Base-by-base conservation (phyloP, 2,113 vertebrate species). In the Cacatua alba region DNA sequence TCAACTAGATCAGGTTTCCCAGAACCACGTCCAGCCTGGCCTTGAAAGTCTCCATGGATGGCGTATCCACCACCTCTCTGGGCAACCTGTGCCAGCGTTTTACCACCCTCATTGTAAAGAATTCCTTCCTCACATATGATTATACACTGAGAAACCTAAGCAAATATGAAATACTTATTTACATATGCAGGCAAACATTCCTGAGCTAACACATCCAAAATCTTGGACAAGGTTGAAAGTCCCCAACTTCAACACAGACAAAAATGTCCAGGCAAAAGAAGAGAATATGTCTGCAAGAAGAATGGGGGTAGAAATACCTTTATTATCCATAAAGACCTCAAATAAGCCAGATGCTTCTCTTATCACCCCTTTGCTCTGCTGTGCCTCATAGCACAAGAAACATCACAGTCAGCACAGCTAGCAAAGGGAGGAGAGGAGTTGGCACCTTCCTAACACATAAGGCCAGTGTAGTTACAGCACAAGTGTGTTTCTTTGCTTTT, bases 41-140 rank as follows among this genome's bases (percentile, higher is more conserved):
- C 33, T 10, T 59, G 57, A 35, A n/a, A n/a, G 33, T 35, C 33
- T 23, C 57, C 57, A 24, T 10, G 13, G 20, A 59, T 35, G 57
- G 33, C 0, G 6, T 21, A 59, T 59, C 20, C 33, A 59, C 13
- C 57, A 59, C 57, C 17, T 53, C 28, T 31, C 52, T 53, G 52
- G 29, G 28, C 52, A 53, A 53, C 52, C 55, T 24, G 57, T 35
- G 13, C 21, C 57, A 59, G 20, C 24, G 57, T 59, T 35, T 59
- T 9, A 16, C 6, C 33, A 59, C 21, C 57, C 57, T 59, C 14
- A 3, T 7, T 59, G 21, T 24, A 59, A 24, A 35, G n/a, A 59
- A 24, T 59, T 35, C 33, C 57, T 59, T 16, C 33, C n/a, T 59
- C n/a, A 59, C 6, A 5, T 80, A 63, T 0, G 0, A 49, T 18